A percentile compares a stretch with the other conserved stretches of the same genome.
Evolutionary conservation across 2,888 invertebrate genomes (phyloP).

Genomic region (Lissonota sp.): DNA sequence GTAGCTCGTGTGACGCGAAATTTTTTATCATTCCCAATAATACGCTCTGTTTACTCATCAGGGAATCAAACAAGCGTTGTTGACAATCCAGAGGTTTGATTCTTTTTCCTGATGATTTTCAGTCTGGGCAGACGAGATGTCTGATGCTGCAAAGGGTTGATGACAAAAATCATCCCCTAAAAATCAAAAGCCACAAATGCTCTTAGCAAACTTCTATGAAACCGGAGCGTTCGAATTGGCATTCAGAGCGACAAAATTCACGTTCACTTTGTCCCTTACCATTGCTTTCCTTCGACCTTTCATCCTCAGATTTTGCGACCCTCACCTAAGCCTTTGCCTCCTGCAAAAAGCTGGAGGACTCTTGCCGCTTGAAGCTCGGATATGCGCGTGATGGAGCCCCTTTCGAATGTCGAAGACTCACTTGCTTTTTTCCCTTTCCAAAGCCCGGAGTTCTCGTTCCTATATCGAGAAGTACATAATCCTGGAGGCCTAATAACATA

Average conservation of each 20-base stretch:
- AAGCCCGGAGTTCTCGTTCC: slow-evolving; percentile 54
- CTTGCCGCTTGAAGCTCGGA: slow-evolving; percentile 19
- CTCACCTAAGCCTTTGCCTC: slow-evolving; percentile 48
- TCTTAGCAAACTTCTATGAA: too few species aligned
- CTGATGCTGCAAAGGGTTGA: too few species aligned
- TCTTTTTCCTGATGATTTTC: background rate
- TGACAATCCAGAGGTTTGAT: background rate
- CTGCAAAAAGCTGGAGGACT: slow-evolving; percentile 38
- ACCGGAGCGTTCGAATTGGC: slow-evolving; percentile 66
- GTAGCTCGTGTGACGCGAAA: slow-evolving; percentile 24
- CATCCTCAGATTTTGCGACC: slow-evolving; percentile 38
- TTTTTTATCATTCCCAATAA: slow-evolving; percentile 34
- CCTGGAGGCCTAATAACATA: slow-evolving; percentile 79
- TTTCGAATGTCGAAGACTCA: slow-evolving; percentile 33
- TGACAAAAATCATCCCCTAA: too few species aligned
- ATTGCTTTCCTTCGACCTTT: slow-evolving; percentile 44
- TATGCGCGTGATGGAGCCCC: background rate
- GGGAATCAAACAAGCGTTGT: background rate
- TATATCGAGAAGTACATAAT: slow-evolving; percentile 77
- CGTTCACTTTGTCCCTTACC: slow-evolving; percentile 52
- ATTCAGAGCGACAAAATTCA: slow-evolving; percentile 60
- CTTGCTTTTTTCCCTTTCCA: slow-evolving; percentile 31
- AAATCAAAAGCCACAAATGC: too few species aligned
- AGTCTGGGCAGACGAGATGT: too few species aligned
- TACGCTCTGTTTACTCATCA: background rate